Evolutionary conservation across 2,888 invertebrate species (phyloP).

Genomic region (Pristionchus arcanus): DNA sequence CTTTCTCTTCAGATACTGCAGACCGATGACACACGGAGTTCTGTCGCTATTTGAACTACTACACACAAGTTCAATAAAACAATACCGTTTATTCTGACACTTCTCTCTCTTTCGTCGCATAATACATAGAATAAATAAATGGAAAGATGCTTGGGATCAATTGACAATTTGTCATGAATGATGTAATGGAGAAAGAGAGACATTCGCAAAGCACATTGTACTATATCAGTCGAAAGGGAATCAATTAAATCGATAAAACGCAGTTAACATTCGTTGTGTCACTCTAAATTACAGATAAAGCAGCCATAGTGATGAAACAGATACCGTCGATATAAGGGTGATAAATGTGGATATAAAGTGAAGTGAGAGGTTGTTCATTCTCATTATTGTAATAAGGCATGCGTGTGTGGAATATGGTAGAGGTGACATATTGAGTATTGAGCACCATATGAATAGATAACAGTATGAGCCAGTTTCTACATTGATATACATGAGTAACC

Average conservation of each 20-base stretch:
- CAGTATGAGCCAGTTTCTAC: conserved; percentile 21
- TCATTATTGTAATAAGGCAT: conserved; percentile 1
- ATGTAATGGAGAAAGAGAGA: conserved; percentile 14
- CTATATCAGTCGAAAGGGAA: neutral
- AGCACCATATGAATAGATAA: conserved; percentile 25
- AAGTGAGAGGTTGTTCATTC: conserved; percentile 20
- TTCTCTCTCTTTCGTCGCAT: neutral
- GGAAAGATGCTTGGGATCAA: conserved; percentile 24
- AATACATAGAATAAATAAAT: conserved; percentile 21
- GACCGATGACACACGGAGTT: neutral
- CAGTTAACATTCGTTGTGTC: neutral
- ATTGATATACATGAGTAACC: conserved; percentile 36
- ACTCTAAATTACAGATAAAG: conserved; percentile 28
- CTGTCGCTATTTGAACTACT: neutral
- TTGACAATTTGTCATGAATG: conserved; percentile 31
- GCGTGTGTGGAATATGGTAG: conserved; percentile 1
- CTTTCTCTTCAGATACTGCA: neutral
- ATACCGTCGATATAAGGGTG: neutral
- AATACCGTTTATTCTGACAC: conserved; percentile 9
- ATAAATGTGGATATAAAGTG: neutral
- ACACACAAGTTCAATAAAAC: neutral
- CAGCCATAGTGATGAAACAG: neutral
- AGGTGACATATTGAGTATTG: conserved; percentile 21
- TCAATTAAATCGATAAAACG: conserved; percentile 16
- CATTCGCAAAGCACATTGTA: conserved; percentile 19